A percentile compares a stretch with the other conserved stretches of the same genome.
Conservation (phyloP, 2,113 vertebrate genomes). For the Plectropomus leopardus region DNA sequence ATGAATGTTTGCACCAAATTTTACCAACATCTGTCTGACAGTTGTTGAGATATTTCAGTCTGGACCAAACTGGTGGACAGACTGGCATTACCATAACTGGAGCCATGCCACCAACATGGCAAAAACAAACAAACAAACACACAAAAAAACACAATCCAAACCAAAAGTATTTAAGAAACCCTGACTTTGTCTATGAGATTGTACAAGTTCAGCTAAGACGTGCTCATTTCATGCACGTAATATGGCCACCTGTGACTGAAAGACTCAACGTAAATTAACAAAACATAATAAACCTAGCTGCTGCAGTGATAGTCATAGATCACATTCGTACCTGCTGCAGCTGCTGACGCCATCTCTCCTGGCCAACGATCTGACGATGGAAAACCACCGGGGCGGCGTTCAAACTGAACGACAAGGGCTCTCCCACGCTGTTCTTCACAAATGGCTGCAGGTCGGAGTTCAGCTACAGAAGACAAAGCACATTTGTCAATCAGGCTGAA, state of each 20-base stretch:
- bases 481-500: not conserved
- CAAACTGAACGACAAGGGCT: slow-evolving; percentile 87
- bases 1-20: not conserved
- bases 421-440: slow-evolving; percentile 86
- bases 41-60: not conserved
- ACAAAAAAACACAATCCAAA: too few relatives aligned
- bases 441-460: slow-evolving; percentile 97
- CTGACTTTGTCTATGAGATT: not conserved
- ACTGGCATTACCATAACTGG: too few relatives aligned
- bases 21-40: not conserved
- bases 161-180: too few relatives aligned
- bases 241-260: not conserved
- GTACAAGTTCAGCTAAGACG: not conserved
- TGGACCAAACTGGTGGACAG: not conserved
- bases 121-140: too few relatives aligned
- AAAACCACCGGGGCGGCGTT: slow-evolving; percentile 93
- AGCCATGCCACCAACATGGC: too few relatives aligned
- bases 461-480: slow-evolving; percentile 84
- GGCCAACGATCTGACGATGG: slow-evolving; percentile 91
- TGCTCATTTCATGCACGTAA: not conserved
- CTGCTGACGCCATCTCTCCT: slow-evolving; percentile 91
- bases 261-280: too few relatives aligned
- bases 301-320: not conserved
- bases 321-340: slow-evolving; percentile 89
- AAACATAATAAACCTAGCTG: not conserved